Conservation (phyloP, 2,113 vertebrate genomes). For the Xenotilapia longispinis region DNA sequence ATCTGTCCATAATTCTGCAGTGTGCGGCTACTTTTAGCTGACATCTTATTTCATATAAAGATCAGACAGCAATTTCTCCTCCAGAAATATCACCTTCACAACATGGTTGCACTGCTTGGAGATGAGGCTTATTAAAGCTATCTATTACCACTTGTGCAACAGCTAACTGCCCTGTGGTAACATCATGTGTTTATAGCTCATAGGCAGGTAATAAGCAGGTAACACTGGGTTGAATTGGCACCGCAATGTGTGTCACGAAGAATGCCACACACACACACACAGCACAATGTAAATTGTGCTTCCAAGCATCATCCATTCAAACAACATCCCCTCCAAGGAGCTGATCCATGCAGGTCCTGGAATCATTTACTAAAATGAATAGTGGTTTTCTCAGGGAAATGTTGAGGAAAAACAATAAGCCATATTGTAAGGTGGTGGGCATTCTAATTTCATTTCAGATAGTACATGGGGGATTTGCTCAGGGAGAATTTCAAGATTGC, state of each 20-base stretch:
- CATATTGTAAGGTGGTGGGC: neutral
- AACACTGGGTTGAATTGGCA: neutral
- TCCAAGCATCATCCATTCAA: conserved; percentile 10
- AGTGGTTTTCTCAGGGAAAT: conserved; percentile 12
- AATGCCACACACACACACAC: neutral
- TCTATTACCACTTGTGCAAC: conserved; percentile 3
- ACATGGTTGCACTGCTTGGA: neutral
- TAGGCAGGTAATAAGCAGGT: conserved; percentile 17
- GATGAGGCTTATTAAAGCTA: neutral
- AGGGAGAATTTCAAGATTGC: neutral
- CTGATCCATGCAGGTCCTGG: conserved; percentile 26
- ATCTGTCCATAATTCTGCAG: conserved; percentile 49
- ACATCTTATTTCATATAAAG: conserved; percentile 28
- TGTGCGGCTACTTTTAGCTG: conserved; percentile 1
- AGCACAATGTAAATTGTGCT: neutral
- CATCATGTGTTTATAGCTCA: conserved; percentile 14
- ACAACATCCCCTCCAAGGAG: neutral
- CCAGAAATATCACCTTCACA: neutral
- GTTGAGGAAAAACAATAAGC: conserved; percentile 26
- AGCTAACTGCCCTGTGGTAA: conserved; percentile 4
- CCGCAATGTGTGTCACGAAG: neutral
- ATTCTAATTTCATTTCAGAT: conserved; percentile 38
- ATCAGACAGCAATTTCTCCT: conserved; percentile 20
- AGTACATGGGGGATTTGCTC: neutral
- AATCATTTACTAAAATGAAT: conserved; percentile 28